A percentile compares a stretch with the other conserved stretches of the same genome.
These are phyloP conservation scores for Larimichthys polyactis DNA, from an alignment of 2,113 vertebrate species.

Conservation along the genomic window DNA sequence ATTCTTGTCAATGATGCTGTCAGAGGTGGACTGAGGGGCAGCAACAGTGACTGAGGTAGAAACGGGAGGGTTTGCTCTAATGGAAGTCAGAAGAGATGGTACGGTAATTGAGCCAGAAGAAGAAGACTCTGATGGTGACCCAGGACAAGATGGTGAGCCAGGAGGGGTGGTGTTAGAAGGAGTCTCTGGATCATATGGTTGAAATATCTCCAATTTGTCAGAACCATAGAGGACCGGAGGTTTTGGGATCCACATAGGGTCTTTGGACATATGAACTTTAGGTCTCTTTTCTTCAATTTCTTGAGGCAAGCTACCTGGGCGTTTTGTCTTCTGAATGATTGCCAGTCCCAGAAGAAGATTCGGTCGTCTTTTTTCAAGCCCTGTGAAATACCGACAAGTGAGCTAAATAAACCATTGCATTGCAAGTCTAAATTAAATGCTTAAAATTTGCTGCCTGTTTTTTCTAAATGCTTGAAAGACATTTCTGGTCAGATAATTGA, in stretches of 20 bases:
- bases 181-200: conserved; percentile 82
- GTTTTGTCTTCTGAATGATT: conserved; percentile 92
- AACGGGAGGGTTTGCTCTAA: conserved; percentile 65
- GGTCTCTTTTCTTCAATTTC: conserved; percentile 90
- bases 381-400: conserved; percentile 79
- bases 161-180: conserved; percentile 82
- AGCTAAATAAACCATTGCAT: not conserved
- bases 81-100: conserved; percentile 77
- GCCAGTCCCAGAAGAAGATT: conserved; percentile 96
- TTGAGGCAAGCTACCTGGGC: conserved; percentile 68
- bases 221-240: conserved; percentile 71
- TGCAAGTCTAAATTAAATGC: not conserved
- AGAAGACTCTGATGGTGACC: conserved; percentile 69
- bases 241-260: conserved; percentile 83
- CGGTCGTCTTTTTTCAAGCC: conserved; percentile 92
- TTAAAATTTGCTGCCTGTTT: not conserved
- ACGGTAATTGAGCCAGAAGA: conserved; percentile 78
- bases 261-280: conserved; percentile 80
- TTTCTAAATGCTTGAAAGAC: not conserved
- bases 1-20: conserved; percentile 30
- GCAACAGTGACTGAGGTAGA: conserved; percentile 65
- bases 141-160: conserved; percentile 84
- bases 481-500: not conserved
- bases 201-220: conserved; percentile 84
- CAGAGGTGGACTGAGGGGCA: conserved; percentile 34